Conservation (phyloP, 1,140 invertebrate species). For the Aphidius ervi region DNA sequence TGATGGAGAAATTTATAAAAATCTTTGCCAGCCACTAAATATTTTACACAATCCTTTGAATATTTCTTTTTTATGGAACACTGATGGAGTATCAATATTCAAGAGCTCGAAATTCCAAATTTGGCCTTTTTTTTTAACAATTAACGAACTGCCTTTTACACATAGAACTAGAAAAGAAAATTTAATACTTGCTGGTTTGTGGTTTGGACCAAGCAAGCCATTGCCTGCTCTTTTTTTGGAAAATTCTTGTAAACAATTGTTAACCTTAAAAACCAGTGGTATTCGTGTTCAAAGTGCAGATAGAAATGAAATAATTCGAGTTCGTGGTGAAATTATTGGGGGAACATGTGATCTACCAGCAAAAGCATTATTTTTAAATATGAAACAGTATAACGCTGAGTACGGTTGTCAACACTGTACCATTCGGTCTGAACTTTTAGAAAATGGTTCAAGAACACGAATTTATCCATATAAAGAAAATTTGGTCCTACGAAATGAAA, state of each 20-base stretch:
- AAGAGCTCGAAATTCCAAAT: slow-evolving; percentile 14
- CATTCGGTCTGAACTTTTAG: background rate
- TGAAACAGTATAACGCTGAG: slow-evolving; percentile 17
- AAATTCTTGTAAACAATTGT: background rate
- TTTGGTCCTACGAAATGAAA: slow-evolving; percentile 6
- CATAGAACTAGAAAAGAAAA: slow-evolving; percentile 17
- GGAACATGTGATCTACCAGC: slow-evolving; percentile 18
- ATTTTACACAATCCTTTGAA: slow-evolving; percentile 4
- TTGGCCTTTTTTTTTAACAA: slow-evolving; percentile 13
- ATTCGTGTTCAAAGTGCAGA: background rate
- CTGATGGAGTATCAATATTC: slow-evolving; percentile 17
- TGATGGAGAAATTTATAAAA: slow-evolving; percentile 15
- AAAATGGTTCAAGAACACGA: background rate
- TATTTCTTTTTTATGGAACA: slow-evolving; percentile 18
- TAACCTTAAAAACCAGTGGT: background rate
- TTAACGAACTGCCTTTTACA: slow-evolving; percentile 19
- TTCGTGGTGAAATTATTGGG: slow-evolving; percentile 8
- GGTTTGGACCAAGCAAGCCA: slow-evolving; percentile 19
- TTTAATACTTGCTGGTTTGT: slow-evolving; percentile 8
- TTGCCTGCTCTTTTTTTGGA: slow-evolving; percentile 8
- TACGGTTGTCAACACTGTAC: slow-evolving; percentile 1
- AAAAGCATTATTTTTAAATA: slow-evolving; percentile 16
- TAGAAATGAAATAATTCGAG: background rate
- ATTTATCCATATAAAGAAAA: slow-evolving; percentile 14
- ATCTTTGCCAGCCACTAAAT: background rate